Percentiles rank a stretch among this genome's conserved stretches.
Evolutionary conservation across 2,797 vertebrate species (phyloP).

Genomic region (Pangasius djambal): DNA sequence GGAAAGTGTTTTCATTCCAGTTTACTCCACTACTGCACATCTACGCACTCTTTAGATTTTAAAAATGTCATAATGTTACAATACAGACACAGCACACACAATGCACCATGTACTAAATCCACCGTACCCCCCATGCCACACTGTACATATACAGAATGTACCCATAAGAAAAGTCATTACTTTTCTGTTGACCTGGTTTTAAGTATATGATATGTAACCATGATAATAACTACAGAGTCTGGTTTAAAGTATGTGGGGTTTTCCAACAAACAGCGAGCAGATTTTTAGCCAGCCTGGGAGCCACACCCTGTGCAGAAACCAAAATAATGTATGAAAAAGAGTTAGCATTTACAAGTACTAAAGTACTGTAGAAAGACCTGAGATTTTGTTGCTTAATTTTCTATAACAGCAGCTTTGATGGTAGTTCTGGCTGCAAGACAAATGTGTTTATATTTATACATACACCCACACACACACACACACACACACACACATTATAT

Average conservation of each 20-base stretch:
- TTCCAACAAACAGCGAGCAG: not conserved
- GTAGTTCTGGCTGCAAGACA: not conserved
- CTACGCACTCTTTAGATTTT: not conserved
- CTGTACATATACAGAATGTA: not conserved
- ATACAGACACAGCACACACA: not conserved
- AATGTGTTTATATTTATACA: too few relatives aligned
- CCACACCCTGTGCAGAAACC: not conserved
- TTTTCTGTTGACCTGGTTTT: not conserved
- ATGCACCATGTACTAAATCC: not conserved
- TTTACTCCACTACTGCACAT: not conserved
- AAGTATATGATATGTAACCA: not conserved
- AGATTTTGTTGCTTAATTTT: not conserved
- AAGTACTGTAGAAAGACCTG: not conserved
- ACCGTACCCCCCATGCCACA: rapidly evolving
- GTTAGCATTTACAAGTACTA: not conserved
- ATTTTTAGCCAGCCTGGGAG: not conserved
- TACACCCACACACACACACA: too few relatives aligned
- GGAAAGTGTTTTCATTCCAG: not conserved
- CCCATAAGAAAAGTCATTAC: too few relatives aligned
- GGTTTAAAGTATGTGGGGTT: constrained; percentile 10
- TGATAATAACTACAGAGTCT: not conserved
- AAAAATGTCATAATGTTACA: not conserved
- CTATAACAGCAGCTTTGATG: not conserved
- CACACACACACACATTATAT: too few relatives aligned
- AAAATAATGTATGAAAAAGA: not conserved